These are phyloP conservation scores for Mesembrinibis cayennensis DNA, from an alignment of 2,113 vertebrate species.

Conservation along the genomic window DNA sequence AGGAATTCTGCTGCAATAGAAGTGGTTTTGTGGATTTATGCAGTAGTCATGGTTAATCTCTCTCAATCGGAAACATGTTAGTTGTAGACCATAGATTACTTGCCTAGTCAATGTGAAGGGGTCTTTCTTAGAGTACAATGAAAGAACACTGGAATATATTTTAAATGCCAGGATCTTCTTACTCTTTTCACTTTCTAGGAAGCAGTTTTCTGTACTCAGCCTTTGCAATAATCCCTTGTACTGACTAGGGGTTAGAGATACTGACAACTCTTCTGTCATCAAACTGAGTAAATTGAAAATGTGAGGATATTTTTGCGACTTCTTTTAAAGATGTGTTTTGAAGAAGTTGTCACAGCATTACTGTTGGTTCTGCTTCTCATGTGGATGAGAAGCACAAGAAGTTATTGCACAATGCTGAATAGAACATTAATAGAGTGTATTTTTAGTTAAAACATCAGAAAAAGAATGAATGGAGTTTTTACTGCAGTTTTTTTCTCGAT, in stretches of 20 bases:
- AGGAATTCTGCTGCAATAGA: not conserved
- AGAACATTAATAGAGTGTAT: not conserved
- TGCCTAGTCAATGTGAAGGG: not conserved
- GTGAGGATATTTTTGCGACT: not conserved
- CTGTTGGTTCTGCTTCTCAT: not conserved
- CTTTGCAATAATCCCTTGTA: not conserved
- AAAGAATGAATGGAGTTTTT: not conserved
- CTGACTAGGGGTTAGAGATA: not conserved
- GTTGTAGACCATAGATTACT: not conserved
- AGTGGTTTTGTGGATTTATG: not conserved
- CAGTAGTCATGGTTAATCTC: not conserved
- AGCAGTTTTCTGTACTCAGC: not conserved
- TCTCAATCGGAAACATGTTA: not conserved
- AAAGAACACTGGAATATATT: not conserved
- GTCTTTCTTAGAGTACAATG: not conserved
- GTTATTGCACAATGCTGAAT: not conserved
- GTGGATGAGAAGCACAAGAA: not conserved
- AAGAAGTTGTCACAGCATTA: not conserved
- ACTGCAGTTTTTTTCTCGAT: not conserved
- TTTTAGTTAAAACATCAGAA: not conserved
- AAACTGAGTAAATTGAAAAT: not conserved
- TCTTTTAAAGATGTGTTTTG: not conserved
- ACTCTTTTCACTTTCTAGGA: not conserved
- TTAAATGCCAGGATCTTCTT: not conserved
- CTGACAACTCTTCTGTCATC: not conserved